A percentile compares a stretch with the other conserved stretches of the same genome.
Conservation (phyloP, 2,888 invertebrate genomes). For the Phaonia tiefii region DNA sequence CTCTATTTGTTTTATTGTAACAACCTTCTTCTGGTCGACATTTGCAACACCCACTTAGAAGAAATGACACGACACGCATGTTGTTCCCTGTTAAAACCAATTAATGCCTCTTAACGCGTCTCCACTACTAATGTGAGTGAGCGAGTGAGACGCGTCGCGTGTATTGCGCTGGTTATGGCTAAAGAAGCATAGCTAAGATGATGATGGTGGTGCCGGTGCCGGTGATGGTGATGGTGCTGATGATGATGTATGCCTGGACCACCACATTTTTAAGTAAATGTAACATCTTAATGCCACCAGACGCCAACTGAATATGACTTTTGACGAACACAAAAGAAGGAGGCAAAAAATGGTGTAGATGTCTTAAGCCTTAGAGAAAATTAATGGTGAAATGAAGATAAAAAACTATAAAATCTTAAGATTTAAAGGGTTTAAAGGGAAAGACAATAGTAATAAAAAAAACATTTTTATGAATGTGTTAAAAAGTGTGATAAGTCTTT, state of each 20-base stretch:
- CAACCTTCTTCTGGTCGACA: constrained; percentile 37
- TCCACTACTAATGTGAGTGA: neutral
- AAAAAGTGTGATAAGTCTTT: too few species aligned
- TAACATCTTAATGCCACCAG: constrained; percentile 39
- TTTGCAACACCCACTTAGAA: constrained; percentile 36
- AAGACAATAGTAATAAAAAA: constrained; percentile 32
- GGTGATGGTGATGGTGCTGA: neutral
- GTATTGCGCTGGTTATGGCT: neutral
- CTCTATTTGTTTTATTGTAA: constrained; percentile 23
- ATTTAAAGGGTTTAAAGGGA: constrained; percentile 20
- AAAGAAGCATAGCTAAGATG: neutral
- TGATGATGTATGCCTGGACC: constrained; percentile 23
- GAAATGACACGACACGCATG: constrained; percentile 20
- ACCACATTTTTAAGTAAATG: constrained; percentile 32
- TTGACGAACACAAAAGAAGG: constrained; percentile 17
- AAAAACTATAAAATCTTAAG: neutral
- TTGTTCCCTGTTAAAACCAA: constrained; percentile 40
- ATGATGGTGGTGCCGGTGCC: neutral
- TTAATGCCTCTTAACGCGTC: constrained; percentile 29
- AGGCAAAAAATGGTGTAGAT: constrained; percentile 8
- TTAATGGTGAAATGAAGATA: neutral
- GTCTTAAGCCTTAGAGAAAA: neutral
- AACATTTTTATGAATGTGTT: constrained; percentile 24
- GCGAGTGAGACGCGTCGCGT: neutral
- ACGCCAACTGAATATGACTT: constrained; percentile 30